Evolutionary conservation across 2,888 invertebrate species (phyloP), one percentile per base, ranked within the genome.

Genomic region (Ophion slaviceki): DNA sequence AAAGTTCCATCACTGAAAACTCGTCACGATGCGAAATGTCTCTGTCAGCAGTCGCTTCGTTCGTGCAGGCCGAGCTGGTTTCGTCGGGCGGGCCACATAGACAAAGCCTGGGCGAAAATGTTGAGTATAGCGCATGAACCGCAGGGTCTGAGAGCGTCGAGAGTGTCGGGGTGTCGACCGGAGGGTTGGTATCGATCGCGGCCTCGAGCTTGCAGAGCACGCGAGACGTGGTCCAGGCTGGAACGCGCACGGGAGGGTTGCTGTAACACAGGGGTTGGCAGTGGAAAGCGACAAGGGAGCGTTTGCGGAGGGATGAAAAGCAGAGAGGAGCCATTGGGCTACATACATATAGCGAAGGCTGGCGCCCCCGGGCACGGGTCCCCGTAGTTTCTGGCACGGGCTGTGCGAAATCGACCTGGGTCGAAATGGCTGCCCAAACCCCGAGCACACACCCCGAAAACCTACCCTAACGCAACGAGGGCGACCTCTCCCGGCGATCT

Each of bases 171-270:
- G 87, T 85, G 87, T 87, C 85, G 87, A 85, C 83, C 80, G 80
- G 85, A 80, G 82, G 86, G 78, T 85, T 62, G 78, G 87, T 88
- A 88, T 88, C 88, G 88, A 88, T 88, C 87, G 85, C 10, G 24
- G 75, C 70, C 70, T 64, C 75, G 87, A 85, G 80, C 83, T 71
- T 66, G 87, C 81, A 70, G 70, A 68, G 64, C 57, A 70, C 64
- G 74, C 70, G 80, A 67, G 83, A 70, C 59, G 78, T 62, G 82
- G 87, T 86, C 86, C 87, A 85, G 82, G 81, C 32, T 32, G 20
- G 36, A 86, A 64, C 75, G 53, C 20, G 57, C 53, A 62, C 80
- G 80, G 75, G 79, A 83, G 75, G 32, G 72, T 53, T 66, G 36
- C 11, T 45, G 80, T 80, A 78, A 86, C 80, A 24, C 62, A 67